phyloP scores from a whole-genome alignment of 2,888 invertebrate genomes.

The Brenthis daphne region DNA sequence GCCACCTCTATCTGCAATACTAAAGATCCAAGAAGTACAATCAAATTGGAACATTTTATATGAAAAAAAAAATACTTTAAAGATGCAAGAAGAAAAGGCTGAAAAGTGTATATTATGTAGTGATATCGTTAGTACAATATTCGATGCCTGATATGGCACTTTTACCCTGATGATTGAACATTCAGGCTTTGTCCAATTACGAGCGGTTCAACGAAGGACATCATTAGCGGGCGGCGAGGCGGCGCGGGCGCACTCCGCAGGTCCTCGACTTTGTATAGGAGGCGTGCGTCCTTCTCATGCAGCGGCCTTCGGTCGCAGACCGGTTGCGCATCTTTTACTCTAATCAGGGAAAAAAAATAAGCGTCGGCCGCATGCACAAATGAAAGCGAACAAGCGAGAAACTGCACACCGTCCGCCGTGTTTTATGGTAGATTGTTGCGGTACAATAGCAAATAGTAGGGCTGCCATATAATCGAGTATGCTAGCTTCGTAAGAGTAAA shows the following conservation, averaged over 20 bases:
- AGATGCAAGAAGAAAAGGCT: too few relatives aligned
- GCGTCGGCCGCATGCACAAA: constrained; percentile 66
- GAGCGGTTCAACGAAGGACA: constrained; percentile 70
- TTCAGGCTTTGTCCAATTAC: constrained; percentile 74
- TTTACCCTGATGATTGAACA: constrained; percentile 68
- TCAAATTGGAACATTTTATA: too few relatives aligned
- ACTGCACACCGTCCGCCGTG: constrained; percentile 62
- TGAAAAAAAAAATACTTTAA: too few relatives aligned
- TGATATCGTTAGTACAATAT: constrained; percentile 58
- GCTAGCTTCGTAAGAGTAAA: neutral
- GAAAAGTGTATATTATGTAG: too few relatives aligned
- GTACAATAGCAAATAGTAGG: constrained; percentile 56
- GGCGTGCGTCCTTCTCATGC: constrained; percentile 59
- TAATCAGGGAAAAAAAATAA: constrained; percentile 76
- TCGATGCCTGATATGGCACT: constrained; percentile 52
- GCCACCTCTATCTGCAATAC: constrained; percentile 12
- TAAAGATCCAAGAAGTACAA: too few relatives aligned
- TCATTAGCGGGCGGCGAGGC: constrained; percentile 68
- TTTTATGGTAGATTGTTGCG: constrained; percentile 74
- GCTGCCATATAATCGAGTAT: constrained; percentile 11
- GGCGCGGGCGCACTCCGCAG: constrained; percentile 43
- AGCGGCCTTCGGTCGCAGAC: constrained; percentile 75
- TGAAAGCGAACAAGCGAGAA: constrained; percentile 73
- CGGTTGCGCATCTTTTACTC: constrained; percentile 80
- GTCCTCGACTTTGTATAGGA: constrained; percentile 42